phyloP scores from a whole-genome alignment of 2,113 vertebrate genomes.

The Cromileptes altivelis region DNA sequence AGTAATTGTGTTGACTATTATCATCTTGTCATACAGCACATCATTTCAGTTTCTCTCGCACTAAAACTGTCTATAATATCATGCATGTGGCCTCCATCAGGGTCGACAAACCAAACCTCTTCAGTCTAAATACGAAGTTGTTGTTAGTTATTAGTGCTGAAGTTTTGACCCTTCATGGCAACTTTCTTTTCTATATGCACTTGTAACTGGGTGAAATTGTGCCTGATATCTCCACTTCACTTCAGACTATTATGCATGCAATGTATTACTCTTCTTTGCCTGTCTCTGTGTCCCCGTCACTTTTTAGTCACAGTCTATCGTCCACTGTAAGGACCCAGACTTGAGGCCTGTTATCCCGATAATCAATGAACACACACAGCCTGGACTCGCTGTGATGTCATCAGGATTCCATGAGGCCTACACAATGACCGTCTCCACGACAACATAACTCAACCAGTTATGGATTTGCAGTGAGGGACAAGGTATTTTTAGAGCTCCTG shows the following conservation, averaged over 20 bases:
- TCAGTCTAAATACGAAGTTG: no score
- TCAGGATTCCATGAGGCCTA: conserved; percentile 62
- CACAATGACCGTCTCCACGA: conserved; percentile 65
- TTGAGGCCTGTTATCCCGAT: conserved; percentile 43
- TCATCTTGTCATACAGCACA: no score
- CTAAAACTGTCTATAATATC: no score
- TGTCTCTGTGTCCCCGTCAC: conserved; percentile 11
- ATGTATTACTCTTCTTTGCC: background rate
- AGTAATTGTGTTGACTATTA: no score
- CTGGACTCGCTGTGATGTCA: conserved; percentile 72
- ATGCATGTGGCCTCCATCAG: no score
- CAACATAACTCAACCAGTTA: conserved; percentile 57
- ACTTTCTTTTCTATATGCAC: background rate
- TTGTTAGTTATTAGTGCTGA: no score
- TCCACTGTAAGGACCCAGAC: conserved; percentile 32
- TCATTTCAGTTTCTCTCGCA: no score
- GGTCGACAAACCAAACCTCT: no score
- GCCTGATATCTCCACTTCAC: background rate
- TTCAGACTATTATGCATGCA: background rate
- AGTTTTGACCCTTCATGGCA: background rate
- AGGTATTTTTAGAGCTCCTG: background rate
- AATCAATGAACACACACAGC: conserved; percentile 52
- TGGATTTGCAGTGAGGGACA: background rate
- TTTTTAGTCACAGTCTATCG: conserved; percentile 9
- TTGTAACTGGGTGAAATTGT: background rate